Percentiles rank a stretch among this genome's conserved stretches.
phyloP scores from a whole-genome alignment of 2,113 vertebrate genomes.

The Cebus imitator region DNA sequence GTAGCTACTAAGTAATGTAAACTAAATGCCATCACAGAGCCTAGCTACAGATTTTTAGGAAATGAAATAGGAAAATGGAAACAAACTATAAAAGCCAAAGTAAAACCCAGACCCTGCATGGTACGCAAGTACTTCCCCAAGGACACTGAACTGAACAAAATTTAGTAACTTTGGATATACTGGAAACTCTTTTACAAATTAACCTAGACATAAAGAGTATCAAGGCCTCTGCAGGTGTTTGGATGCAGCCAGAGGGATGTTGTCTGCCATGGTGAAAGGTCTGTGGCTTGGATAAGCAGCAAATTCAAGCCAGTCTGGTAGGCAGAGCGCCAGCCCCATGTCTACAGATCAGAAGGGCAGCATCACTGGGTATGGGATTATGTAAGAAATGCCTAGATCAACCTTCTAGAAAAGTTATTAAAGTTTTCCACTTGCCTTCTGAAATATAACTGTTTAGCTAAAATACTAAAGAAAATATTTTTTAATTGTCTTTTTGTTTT shows the following conservation, averaged over 20 bases:
- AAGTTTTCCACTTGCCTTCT: not conserved
- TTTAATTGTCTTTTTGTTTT: not conserved
- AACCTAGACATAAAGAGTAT: not conserved
- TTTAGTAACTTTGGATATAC: not conserved
- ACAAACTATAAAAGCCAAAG: not conserved
- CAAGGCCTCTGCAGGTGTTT: not conserved
- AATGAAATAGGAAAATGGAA: conserved; percentile 3
- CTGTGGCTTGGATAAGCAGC: not conserved
- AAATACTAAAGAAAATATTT: too few species aligned
- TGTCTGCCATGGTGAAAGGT: not conserved
- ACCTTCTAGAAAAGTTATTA: not conserved
- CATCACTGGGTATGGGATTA: fast-evolving
- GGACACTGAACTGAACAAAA: not conserved
- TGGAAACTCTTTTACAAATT: not conserved
- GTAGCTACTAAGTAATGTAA: not conserved
- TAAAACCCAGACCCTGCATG: not conserved
- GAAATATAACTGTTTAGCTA: not conserved
- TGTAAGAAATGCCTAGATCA: not conserved
- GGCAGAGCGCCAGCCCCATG: not conserved
- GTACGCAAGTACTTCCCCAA: not conserved
- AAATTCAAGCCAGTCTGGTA: not conserved
- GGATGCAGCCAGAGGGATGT: not conserved
- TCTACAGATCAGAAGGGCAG: not conserved
- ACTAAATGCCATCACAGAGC: not conserved
- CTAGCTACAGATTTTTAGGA: not conserved